A percentile compares a stretch with the other conserved stretches of the same genome.
phyloP scores from a whole-genome alignment of 2,797 vertebrate species.

The Gymnothorax reevesii region DNA sequence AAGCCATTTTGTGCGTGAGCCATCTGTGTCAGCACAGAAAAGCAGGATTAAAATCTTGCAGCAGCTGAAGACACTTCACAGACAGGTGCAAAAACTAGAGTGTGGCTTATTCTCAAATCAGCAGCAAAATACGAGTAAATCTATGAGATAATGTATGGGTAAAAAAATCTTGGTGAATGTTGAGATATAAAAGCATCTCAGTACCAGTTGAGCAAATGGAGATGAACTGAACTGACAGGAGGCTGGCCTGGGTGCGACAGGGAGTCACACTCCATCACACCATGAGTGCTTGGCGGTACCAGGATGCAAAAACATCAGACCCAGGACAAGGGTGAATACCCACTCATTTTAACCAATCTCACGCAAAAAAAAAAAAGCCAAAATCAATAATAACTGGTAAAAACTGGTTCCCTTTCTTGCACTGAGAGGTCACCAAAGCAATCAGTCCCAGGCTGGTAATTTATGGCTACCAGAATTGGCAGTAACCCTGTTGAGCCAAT shows the following conservation, averaged over 20 bases:
- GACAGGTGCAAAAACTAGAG: neutral
- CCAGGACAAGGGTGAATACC: neutral
- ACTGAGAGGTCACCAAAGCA: constrained; percentile 39
- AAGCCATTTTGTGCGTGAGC: neutral
- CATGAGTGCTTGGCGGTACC: too few relatives aligned
- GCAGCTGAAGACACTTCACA: neutral
- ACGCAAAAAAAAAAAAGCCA: neutral
- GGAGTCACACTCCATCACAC: neutral
- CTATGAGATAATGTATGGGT: neutral
- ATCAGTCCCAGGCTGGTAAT: constrained; percentile 42
- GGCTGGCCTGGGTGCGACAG: neutral
- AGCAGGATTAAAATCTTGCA: neutral
- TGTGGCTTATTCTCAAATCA: neutral
- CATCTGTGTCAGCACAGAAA: neutral
- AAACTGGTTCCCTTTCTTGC: neutral
- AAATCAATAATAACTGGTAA: neutral
- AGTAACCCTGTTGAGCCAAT: neutral
- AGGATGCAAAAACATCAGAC: neutral
- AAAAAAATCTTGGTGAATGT: neutral
- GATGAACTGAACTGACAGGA: neutral
- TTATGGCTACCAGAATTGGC: constrained; percentile 18
- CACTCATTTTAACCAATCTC: neutral
- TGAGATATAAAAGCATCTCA: neutral
- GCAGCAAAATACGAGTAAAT: neutral
- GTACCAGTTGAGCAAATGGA: neutral